Percentiles rank a stretch among this genome's conserved stretches.
Conservation (phyloP, 2,888 invertebrate species). For the Drosophila stalkeri region DNA sequence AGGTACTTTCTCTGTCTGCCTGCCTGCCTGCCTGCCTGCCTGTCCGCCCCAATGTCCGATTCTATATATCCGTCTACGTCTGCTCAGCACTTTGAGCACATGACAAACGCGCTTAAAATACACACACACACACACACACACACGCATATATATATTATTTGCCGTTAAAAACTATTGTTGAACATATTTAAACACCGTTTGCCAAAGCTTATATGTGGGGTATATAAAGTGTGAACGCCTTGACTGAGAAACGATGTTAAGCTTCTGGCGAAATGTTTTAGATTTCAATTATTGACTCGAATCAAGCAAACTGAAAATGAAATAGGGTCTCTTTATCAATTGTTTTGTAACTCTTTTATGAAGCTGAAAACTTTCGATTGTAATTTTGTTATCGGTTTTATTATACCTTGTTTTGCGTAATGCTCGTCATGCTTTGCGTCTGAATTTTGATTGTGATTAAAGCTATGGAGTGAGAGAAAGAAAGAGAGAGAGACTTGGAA, state of each 20-base stretch:
- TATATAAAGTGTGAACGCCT: neutral
- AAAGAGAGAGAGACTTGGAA: no score
- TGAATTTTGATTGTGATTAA: neutral
- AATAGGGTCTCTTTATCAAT: neutral
- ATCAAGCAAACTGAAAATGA: neutral
- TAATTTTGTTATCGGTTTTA: neutral
- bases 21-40: neutral
- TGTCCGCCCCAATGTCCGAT: constrained; percentile 19
- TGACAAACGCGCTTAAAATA: constrained; percentile 30
- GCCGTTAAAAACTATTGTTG: constrained; percentile 53
- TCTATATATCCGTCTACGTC: constrained; percentile 26
- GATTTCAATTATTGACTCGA: neutral
- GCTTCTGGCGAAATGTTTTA: neutral
- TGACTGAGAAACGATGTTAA: neutral
- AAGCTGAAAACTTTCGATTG: neutral
- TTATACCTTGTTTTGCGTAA: neutral
- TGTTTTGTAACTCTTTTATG: neutral
- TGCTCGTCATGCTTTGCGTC: neutral
- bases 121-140: neutral
- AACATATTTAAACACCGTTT: constrained; percentile 3
- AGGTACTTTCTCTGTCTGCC: neutral
- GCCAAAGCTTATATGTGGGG: neutral
- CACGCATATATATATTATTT: neutral
- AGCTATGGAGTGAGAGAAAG: neutral
- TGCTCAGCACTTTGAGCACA: constrained; percentile 32